Evolutionary conservation across 2,113 vertebrate species (phyloP).

Genomic region (Pedionomus torquatus): DNA sequence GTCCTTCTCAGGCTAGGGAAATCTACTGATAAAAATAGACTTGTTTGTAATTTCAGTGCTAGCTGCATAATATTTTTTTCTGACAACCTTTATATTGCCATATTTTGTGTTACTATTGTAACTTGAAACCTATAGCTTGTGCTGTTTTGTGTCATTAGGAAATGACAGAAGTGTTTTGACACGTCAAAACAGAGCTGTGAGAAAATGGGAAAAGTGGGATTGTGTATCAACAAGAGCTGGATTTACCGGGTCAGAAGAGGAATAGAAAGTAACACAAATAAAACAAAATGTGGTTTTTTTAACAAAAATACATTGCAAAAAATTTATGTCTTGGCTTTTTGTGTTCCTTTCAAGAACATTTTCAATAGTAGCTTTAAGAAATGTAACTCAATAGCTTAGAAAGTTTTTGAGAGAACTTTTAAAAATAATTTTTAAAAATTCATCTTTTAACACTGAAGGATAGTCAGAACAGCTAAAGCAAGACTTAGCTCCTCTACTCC

Average conservation of each 20-base stretch:
- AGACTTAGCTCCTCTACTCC: background rate
- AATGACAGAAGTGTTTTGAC: background rate
- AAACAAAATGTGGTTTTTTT: background rate
- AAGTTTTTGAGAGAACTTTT: background rate
- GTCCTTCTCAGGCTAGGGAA: background rate
- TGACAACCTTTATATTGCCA: background rate
- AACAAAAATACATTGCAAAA: background rate
- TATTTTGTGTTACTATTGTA: background rate
- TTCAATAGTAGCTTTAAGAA: background rate
- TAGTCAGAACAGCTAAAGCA: background rate
- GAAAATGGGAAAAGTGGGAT: background rate
- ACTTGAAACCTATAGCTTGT: background rate
- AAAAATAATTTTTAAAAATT: background rate
- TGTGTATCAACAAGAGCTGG: background rate
- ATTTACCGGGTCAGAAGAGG: background rate
- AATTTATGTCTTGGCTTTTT: accelerated
- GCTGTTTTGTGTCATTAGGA: background rate
- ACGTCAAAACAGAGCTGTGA: background rate
- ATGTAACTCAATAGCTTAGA: no score
- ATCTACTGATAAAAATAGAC: background rate
- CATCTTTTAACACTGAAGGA: background rate
- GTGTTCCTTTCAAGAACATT: background rate
- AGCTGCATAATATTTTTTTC: background rate
- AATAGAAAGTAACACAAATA: background rate
- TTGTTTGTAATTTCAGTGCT: background rate